Percentiles rank a stretch among this genome's conserved stretches.
These are phyloP conservation scores for Hydrolagus affinis DNA, from an alignment of 2,113 vertebrate genomes.

Conservation along the genomic window DNA sequence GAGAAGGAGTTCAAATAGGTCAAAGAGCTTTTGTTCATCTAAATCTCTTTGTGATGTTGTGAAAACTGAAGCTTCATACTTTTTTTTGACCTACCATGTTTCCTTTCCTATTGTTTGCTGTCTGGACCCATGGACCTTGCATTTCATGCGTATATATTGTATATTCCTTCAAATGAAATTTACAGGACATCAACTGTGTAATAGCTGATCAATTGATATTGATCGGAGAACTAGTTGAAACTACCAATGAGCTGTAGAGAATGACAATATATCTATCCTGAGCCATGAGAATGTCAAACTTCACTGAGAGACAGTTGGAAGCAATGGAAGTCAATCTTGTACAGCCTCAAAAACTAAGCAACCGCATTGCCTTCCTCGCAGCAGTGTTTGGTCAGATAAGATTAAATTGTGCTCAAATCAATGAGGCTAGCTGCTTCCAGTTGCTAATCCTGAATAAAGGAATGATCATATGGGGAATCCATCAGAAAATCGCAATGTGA, in stretches of 20 bases:
- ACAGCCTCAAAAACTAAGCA: background rate
- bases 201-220: constrained; percentile 11
- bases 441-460: constrained; percentile 6
- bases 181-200: background rate
- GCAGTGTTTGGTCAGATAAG: constrained; percentile 6
- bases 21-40: no score
- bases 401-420: constrained; percentile 18
- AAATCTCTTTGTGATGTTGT: no score
- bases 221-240: background rate
- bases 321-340: background rate
- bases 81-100: no score
- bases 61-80: no score
- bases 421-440: constrained; percentile 21
- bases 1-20: no score
- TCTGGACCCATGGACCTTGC: no score
- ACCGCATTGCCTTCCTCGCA: background rate
- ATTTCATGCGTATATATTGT: no score
- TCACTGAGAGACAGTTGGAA: background rate
- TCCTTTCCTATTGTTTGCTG: no score
- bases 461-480: constrained; percentile 4
- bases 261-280: background rate
- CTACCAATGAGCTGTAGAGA: background rate
- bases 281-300: background rate
- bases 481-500: background rate
- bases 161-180: background rate